These are phyloP conservation scores for Carcharodon carcharias DNA, from an alignment of 2,797 vertebrate species.

Conservation along the genomic window DNA sequence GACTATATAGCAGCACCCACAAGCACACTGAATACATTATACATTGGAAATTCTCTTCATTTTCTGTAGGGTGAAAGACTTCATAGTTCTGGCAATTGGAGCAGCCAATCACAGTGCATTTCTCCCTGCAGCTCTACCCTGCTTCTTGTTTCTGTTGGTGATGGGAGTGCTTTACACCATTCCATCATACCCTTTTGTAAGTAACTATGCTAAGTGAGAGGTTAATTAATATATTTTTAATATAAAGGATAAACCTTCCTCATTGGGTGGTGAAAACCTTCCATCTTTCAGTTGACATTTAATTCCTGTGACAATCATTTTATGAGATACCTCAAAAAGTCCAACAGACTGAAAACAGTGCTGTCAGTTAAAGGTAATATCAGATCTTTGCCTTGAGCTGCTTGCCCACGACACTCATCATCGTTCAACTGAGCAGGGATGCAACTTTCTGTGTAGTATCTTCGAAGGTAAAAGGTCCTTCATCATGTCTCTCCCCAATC, in stretches of 20 bases:
- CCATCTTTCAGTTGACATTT: neutral
- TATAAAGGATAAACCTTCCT: neutral
- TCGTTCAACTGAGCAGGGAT: neutral
- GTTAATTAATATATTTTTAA: neutral
- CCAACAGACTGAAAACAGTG: neutral
- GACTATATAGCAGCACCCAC: neutral
- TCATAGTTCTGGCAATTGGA: neutral
- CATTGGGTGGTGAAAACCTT: neutral
- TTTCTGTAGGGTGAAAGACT: no score
- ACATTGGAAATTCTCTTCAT: neutral
- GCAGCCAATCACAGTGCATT: neutral
- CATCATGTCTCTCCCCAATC: neutral
- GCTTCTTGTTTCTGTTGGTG: neutral
- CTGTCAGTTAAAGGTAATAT: neutral
- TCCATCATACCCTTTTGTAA: neutral
- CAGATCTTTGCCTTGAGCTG: neutral
- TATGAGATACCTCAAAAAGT: neutral
- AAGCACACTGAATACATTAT: neutral
- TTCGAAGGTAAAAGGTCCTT: neutral
- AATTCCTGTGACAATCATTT: neutral
- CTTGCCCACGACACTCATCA: neutral
- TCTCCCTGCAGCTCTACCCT: neutral
- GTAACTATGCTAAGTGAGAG: neutral
- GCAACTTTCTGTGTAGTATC: neutral
- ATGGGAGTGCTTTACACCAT: neutral